These are phyloP conservation scores for Lissonota sp. DNA, from an alignment of 2,888 invertebrate species.

Conservation along the genomic window DNA sequence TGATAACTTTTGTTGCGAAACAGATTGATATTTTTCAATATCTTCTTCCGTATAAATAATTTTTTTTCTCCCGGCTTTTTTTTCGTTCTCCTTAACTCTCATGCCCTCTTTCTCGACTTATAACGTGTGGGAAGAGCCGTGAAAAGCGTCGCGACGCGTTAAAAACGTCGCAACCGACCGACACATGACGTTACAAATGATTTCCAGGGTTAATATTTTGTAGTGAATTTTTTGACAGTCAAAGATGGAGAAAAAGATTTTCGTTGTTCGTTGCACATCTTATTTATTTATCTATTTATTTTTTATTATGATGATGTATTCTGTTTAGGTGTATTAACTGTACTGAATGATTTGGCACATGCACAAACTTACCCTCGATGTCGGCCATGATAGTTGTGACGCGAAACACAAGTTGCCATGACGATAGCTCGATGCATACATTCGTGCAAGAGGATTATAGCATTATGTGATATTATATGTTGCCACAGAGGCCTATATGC, in stretches of 20 bases:
- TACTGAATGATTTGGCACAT: constrained; percentile 68
- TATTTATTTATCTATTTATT: neutral
- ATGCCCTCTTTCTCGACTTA: constrained; percentile 8
- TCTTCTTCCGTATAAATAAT: no score
- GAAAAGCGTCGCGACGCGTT: constrained; percentile 61
- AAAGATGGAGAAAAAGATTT: constrained; percentile 15
- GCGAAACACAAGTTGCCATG: constrained; percentile 75
- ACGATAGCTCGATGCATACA: constrained; percentile 64
- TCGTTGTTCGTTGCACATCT: neutral
- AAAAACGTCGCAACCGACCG: constrained; percentile 25
- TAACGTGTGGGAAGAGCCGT: constrained; percentile 7
- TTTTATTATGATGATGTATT: neutral
- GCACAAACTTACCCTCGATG: constrained; percentile 78
- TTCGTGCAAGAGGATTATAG: neutral
- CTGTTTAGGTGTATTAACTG: constrained; percentile 26
- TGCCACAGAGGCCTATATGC: no score
- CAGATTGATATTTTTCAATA: no score
- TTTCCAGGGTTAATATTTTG: constrained; percentile 4
- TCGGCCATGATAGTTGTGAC: constrained; percentile 80
- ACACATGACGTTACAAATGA: neutral
- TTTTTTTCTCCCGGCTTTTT: constrained; percentile 39
- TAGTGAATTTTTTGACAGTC: constrained; percentile 13
- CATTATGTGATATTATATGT: no score
- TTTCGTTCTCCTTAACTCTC: neutral
- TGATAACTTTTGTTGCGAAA: no score